Evolutionary conservation across 2,797 vertebrate genomes (phyloP).

Genomic region (Hydrophis major): DNA sequence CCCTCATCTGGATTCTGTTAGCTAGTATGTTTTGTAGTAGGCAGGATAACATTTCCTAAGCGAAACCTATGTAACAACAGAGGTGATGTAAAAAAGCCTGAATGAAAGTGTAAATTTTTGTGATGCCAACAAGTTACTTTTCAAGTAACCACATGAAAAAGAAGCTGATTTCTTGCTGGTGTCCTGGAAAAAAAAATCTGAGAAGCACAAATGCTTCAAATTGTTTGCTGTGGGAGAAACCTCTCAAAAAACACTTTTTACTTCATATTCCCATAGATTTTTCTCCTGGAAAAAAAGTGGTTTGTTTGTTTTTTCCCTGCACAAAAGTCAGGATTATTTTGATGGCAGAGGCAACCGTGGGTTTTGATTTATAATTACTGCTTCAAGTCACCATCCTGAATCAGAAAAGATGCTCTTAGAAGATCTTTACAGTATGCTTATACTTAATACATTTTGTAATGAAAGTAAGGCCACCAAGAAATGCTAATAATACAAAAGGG

Average conservation of each 20-base stretch:
- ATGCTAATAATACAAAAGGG: not conserved
- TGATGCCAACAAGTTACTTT: slow-evolving; percentile 60
- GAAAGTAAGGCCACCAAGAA: not conserved
- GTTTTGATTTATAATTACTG: not conserved
- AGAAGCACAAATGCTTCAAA: not conserved
- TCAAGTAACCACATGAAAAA: slow-evolving; percentile 31
- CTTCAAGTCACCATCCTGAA: not conserved
- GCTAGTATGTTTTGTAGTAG: slow-evolving; percentile 30
- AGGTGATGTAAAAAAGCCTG: slow-evolving; percentile 55
- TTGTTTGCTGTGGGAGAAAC: not conserved
- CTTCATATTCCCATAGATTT: not conserved
- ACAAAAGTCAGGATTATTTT: not conserved
- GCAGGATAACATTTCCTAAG: slow-evolving; percentile 3
- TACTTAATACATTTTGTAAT: not conserved
- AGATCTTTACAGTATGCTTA: not conserved
- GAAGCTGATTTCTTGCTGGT: slow-evolving; percentile 40
- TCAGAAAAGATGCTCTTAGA: not conserved
- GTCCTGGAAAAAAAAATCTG: slow-evolving; percentile 1
- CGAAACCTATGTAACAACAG: slow-evolving; percentile 51
- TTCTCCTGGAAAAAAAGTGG: not conserved
- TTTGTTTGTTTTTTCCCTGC: no score
- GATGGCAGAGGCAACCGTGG: not conserved
- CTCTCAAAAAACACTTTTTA: not conserved
- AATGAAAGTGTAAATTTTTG: slow-evolving; percentile 45
- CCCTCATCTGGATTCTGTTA: slow-evolving; percentile 26